phyloP scores from a whole-genome alignment of 2,888 invertebrate genomes.

The Perizoma flavofasciatum region DNA sequence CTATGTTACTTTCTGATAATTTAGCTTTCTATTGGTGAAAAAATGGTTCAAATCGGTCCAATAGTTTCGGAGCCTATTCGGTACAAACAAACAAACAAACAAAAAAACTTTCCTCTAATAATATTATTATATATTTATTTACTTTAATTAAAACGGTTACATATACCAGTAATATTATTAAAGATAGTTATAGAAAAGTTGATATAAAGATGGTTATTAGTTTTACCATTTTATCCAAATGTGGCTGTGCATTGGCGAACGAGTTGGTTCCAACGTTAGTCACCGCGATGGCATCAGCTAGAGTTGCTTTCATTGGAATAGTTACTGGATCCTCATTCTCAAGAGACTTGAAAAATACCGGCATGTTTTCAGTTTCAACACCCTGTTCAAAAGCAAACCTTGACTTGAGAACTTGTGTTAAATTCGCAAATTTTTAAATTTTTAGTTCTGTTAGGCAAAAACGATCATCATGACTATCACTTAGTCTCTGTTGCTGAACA shows the following conservation, averaged over 20 bases:
- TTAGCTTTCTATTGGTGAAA: too few relatives aligned
- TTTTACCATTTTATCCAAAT: conserved; percentile 90
- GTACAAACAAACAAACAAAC: too few relatives aligned
- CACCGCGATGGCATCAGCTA: conserved; percentile 94
- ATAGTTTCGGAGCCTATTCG: too few relatives aligned
- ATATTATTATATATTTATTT: too few relatives aligned
- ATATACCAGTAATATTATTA: not conserved
- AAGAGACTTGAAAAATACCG: conserved; percentile 91
- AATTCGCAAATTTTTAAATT: not conserved
- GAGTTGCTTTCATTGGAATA: conserved; percentile 85
- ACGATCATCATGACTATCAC: too few relatives aligned
- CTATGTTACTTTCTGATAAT: too few relatives aligned
- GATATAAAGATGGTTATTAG: not conserved
- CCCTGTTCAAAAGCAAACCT: conserved; percentile 81
- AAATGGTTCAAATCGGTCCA: too few relatives aligned
- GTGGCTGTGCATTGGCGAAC: conserved; percentile 86
- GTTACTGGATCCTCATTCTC: conserved; percentile 86
- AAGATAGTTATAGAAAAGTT: not conserved
- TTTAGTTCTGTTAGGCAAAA: too few relatives aligned
- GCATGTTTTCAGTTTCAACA: conserved; percentile 94
- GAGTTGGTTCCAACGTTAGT: conserved; percentile 93
- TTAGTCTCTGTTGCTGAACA: too few relatives aligned
- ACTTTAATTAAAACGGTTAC: not conserved
- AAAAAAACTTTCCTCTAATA: too few relatives aligned
- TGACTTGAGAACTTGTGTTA: not conserved